Conservation (phyloP, 2,113 vertebrate genomes). For the Acanthisitta chloris region DNA sequence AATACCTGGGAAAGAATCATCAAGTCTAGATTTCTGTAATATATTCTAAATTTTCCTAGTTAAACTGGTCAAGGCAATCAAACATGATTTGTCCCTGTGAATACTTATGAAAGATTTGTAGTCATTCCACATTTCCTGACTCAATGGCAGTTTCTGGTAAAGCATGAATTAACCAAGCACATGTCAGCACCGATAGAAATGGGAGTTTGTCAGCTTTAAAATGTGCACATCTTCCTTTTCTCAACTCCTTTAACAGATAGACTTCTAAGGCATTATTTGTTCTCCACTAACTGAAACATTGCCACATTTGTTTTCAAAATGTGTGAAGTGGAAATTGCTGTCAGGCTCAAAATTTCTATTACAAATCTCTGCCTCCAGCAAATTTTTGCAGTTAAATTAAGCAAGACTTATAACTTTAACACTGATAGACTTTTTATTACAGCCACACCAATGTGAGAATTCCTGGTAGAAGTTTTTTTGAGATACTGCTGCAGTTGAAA, state of each 20-base stretch:
- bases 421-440: not conserved
- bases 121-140: not conserved
- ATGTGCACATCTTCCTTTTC: constrained; percentile 14
- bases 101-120: not conserved
- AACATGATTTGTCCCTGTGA: not conserved
- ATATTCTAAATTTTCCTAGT: not conserved
- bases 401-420: constrained; percentile 1
- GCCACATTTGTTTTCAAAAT: constrained; percentile 46
- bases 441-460: not conserved
- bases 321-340: constrained; percentile 41
- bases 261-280: not conserved
- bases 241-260: not conserved
- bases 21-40: not conserved
- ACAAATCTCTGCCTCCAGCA: constrained; percentile 19
- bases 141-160: not conserved
- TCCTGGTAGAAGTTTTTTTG: not conserved
- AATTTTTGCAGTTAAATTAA: constrained; percentile 27
- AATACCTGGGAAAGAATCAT: not conserved
- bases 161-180: not conserved
- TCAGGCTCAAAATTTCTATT: constrained; percentile 24
- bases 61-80: not conserved
- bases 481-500: not conserved
- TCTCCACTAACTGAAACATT: constrained; percentile 19
- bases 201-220: constrained; percentile 7
- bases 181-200: not conserved